phyloP scores from a whole-genome alignment of 30 jellyfish, hydroid and myxozoan species.

The Aurelia aurita region DNA sequence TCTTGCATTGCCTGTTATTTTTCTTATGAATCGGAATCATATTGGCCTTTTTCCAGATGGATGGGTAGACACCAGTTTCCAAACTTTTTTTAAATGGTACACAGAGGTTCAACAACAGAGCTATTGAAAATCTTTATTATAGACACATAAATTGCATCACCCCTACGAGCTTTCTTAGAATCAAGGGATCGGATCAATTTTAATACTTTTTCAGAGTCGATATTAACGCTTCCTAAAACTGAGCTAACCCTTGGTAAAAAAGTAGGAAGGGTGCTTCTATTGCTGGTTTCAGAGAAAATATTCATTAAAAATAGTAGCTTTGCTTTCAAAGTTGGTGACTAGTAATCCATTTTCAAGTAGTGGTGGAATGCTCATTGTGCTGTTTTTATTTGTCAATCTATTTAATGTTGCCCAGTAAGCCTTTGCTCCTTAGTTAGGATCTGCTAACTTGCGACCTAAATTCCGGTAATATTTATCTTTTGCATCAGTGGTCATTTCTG shows the following conservation, averaged over 20 bases:
- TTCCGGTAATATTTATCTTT: conserved; percentile 20
- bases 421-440: conserved; percentile 13
- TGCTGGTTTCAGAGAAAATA: conserved; percentile 4
- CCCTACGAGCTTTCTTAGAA: conserved; percentile 10
- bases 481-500: conserved; percentile 35
- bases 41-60: conserved; percentile 2
- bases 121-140: background rate
- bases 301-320: conserved; percentile 11
- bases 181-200: conserved; percentile 4
- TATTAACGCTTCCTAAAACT: background rate
- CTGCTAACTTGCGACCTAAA: conserved; percentile 29
- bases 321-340: conserved; percentile 7
- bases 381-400: conserved; percentile 23
- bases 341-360: no score
- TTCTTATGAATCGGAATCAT: conserved; percentile 17
- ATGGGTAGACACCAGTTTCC: background rate
- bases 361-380: background rate
- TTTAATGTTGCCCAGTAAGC: no score
- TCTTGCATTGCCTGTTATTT: background rate
- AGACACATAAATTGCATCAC: background rate
- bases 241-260: conserved; percentile 3
- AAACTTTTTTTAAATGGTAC: conserved; percentile 1
- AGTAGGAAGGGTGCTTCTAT: conserved; percentile 28
- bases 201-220: background rate
- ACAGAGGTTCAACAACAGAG: conserved; percentile 11